These are phyloP conservation scores for Gonioctena quinquepunctata DNA, from an alignment of 1,140 invertebrate genomes.

Conservation along the genomic window DNA sequence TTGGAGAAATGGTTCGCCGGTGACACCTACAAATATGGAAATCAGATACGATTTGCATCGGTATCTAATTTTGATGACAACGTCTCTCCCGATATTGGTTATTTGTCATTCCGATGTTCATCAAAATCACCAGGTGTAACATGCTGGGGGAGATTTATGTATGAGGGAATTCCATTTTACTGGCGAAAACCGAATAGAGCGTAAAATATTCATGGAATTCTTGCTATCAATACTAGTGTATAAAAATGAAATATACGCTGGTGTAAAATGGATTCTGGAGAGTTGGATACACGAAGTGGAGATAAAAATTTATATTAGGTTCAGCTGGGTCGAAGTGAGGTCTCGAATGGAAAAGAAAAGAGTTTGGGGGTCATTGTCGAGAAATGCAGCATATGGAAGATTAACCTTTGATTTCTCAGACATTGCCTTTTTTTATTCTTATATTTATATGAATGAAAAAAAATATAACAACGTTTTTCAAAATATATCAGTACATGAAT, in stretches of 20 bases:
- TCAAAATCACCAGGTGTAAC: conserved; percentile 8
- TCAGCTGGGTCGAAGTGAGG: not conserved
- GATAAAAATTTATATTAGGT: not conserved
- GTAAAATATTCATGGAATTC: conserved; percentile 6
- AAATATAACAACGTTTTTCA: too few species aligned
- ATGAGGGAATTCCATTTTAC: not conserved
- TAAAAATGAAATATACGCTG: not conserved
- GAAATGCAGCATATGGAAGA: too few species aligned
- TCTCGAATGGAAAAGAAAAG: too few species aligned
- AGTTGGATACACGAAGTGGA: not conserved
- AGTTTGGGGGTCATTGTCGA: too few species aligned
- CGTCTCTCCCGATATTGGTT: conserved; percentile 6
- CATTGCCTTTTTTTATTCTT: too few species aligned
- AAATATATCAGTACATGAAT: too few species aligned
- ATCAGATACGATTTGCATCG: conserved; percentile 15
- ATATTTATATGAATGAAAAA: too few species aligned
- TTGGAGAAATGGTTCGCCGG: not conserved
- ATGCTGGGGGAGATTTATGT: conserved; percentile 3
- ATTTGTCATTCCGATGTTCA: conserved; percentile 21
- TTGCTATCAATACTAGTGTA: not conserved
- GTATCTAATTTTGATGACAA: conserved; percentile 14
- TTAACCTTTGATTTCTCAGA: too few species aligned
- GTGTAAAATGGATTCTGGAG: not conserved
- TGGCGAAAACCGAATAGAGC: not conserved
- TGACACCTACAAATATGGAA: conserved; percentile 19